These are phyloP conservation scores for Silurus asotus DNA, from an alignment of 2,113 vertebrate genomes.

Conservation along the genomic window DNA sequence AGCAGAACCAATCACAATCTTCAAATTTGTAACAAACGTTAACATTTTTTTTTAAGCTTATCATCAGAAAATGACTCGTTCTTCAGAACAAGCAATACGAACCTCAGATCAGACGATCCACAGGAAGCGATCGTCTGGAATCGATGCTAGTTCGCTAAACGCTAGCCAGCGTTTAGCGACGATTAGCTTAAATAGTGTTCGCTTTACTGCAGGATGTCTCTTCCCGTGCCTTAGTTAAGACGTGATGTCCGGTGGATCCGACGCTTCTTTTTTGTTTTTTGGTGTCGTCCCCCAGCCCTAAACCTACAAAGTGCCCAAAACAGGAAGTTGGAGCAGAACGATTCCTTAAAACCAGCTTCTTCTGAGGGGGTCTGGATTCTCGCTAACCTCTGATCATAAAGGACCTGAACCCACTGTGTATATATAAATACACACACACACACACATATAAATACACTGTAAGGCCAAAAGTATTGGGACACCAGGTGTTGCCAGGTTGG, in stretches of 20 bases:
- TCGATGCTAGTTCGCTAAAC: too few relatives aligned
- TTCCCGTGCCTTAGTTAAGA: slow-evolving; percentile 50
- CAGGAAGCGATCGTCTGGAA: neutral
- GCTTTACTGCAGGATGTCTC: neutral
- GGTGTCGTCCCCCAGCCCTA: neutral
- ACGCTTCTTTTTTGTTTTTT: neutral
- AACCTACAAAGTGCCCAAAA: neutral
- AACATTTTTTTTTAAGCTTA: too few relatives aligned
- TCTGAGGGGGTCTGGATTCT: neutral
- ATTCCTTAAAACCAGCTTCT: slow-evolving; percentile 19
- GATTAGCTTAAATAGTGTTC: neutral
- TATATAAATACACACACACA: neutral
- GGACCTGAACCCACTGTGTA: neutral
- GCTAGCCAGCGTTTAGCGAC: neutral
- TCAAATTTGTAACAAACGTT: neutral
- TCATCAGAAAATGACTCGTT: too few relatives aligned
- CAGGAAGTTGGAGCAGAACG: neutral
- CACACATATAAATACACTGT: too few relatives aligned
- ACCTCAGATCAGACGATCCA: neutral
- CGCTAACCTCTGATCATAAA: slow-evolving; percentile 31
- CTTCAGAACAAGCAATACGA: neutral
- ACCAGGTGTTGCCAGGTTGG: too few relatives aligned
- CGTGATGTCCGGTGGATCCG: slow-evolving; percentile 4
- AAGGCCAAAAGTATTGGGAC: too few relatives aligned
- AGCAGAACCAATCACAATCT: neutral